Evolutionary conservation across 2,113 vertebrate species (phyloP), one percentile per base, ranked within the genome.

Genomic region (Rallus limicola): DNA sequence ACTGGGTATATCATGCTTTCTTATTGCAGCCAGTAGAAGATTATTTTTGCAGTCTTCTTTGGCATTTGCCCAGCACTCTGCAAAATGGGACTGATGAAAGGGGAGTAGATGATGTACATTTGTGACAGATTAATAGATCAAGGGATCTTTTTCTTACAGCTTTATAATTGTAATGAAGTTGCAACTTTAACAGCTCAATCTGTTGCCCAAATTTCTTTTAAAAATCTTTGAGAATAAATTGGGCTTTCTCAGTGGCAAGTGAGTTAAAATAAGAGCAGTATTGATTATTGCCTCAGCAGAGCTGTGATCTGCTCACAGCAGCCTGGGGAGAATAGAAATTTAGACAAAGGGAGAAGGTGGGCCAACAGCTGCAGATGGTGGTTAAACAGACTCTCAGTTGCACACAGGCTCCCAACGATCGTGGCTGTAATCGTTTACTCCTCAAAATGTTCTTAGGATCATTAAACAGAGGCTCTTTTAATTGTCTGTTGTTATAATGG

Each of bases 331-430:
- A 92, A 83, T 9, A 76, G 48, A 67, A 83, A 84, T 60, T 88
- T 63, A 86, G 93, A 86, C 88, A 95, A 94, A 93, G 65, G 69
- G 58, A 78, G 72, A 88, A 92, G 50, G 63, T 86, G 77, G 77
- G 90, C 86, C 95, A 96, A 74, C 31, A 95, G 40, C 81, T 91
- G 88, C 95, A 94, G 85, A 46, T 91, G 87, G 63, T 86, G 67
- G 21, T 82, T 86, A 71, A 88, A 75, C 72, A 90, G 68, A 67
- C 40, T 62, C 46, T 93, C 26, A 4, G 77, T 11, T 62, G 24
- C 72, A 88, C 76, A 84, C 34, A 69, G 82, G 42, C 72, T 81
- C 71, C 11, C 28, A 88, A 34, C 2, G 11, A 52, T 55, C 60
- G 74, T 83, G 85, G 71, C 82, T 83, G 52, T 53, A 81, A 56